phyloP scores from a whole-genome alignment of 2,113 vertebrate genomes.

The Eptatretus burgeri region DNA sequence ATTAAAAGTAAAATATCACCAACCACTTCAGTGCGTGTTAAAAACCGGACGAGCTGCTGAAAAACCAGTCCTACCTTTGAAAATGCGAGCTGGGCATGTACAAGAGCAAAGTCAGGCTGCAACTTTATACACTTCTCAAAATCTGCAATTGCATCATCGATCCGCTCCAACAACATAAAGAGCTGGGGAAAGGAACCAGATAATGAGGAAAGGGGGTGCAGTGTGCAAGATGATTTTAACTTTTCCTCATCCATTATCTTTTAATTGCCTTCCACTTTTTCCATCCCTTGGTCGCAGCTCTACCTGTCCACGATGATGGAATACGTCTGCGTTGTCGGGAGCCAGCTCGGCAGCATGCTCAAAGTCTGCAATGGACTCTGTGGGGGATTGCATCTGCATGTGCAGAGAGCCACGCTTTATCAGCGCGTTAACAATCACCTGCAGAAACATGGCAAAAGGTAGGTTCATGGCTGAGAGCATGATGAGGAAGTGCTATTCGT shows the following conservation, averaged over 20 bases:
- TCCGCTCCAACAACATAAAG: not conserved
- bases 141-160: not conserved
- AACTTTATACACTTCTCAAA: slow-evolving; percentile 3
- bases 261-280: too few species aligned
- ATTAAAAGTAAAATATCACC: too few species aligned
- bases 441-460: not conserved
- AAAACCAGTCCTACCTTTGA: not conserved
- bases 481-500: too few species aligned
- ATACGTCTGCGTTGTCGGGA: not conserved
- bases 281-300: too few species aligned
- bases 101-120: slow-evolving; percentile 1
- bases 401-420: slow-evolving; percentile 3
- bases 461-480: too few species aligned
- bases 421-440: slow-evolving; percentile 4
- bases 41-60: not conserved
- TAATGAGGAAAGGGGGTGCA: too few species aligned
- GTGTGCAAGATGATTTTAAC: too few species aligned
- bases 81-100: not conserved
- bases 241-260: too few species aligned
- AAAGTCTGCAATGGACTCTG: not conserved
- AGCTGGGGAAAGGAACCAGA: not conserved
- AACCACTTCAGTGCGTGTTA: not conserved
- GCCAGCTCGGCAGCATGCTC: not conserved
- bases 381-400: not conserved
- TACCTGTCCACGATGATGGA: slow-evolving; percentile 1